These are phyloP conservation scores for Gopherus flavomarginatus DNA, from an alignment of 2,113 vertebrate genomes.

Conservation along the genomic window DNA sequence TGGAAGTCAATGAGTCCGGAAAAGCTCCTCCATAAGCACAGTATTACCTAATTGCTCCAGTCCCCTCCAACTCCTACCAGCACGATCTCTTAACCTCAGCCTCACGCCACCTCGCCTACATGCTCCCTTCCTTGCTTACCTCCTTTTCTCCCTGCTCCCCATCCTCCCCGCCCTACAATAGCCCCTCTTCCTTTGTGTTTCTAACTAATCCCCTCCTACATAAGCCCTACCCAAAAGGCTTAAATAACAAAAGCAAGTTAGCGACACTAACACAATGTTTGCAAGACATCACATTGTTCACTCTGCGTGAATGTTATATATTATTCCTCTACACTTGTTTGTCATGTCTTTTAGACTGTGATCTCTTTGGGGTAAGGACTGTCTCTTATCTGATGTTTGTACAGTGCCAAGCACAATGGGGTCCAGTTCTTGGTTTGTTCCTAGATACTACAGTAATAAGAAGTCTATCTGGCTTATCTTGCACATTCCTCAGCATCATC, in stretches of 20 bases:
- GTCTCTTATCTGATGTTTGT: rapidly evolving
- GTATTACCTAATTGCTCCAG: not conserved
- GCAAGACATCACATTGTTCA: too few relatives aligned
- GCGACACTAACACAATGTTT: rapidly evolving
- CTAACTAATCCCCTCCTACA: not conserved
- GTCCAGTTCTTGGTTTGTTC: rapidly evolving
- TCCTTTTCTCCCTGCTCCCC: not conserved
- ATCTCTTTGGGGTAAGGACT: not conserved
- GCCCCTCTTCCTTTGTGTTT: not conserved
- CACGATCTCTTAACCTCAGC: not conserved
- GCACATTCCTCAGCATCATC: not conserved
- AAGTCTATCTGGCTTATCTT: not conserved
- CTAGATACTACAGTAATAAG: not conserved
- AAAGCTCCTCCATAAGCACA: not conserved
- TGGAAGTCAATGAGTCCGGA: not conserved
- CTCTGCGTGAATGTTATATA: not conserved
- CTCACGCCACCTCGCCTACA: not conserved
- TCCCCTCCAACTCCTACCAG: not conserved
- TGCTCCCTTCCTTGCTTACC: not conserved
- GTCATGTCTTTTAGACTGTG: not conserved
- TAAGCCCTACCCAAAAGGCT: not conserved
- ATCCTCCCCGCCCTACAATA: not conserved
- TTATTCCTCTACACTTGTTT: rapidly evolving
- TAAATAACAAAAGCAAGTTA: not conserved
- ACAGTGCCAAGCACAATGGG: not conserved